These are phyloP conservation scores for Tricholaema leucomelas DNA, from an alignment of 2,113 vertebrate species.

Conservation along the genomic window DNA sequence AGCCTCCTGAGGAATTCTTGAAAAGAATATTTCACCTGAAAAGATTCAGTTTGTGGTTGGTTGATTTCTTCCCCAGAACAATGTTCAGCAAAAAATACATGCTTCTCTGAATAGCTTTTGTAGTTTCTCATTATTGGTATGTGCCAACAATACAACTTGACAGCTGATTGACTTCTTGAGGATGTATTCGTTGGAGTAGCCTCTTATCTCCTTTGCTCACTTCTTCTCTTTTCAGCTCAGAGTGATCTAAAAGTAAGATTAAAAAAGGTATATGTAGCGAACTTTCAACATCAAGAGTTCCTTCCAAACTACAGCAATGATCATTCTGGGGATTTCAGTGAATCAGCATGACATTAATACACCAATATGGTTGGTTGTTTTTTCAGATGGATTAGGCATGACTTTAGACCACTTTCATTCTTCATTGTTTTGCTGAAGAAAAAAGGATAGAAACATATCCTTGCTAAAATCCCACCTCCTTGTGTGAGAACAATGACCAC, in stretches of 20 bases:
- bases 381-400: neutral
- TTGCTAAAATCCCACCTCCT: neutral
- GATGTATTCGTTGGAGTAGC: neutral
- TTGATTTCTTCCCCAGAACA: neutral
- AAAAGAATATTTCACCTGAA: neutral
- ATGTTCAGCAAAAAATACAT: neutral
- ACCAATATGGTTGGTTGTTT: neutral
- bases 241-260: neutral
- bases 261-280: neutral
- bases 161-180: neutral
- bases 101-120: neutral
- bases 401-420: neutral
- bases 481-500: neutral
- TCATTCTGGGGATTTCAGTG: neutral
- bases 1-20: neutral
- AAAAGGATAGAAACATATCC: neutral
- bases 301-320: neutral
- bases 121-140: neutral
- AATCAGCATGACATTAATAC: neutral
- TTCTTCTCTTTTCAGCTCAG: neutral
- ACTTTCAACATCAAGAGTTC: neutral
- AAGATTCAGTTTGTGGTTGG: neutral
- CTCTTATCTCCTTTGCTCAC: neutral
- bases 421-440: neutral
- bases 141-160: neutral